Percentiles rank a stretch among this genome's conserved stretches.
phyloP scores from a whole-genome alignment of 2,888 invertebrate species.

The Coecobrya sp. region DNA sequence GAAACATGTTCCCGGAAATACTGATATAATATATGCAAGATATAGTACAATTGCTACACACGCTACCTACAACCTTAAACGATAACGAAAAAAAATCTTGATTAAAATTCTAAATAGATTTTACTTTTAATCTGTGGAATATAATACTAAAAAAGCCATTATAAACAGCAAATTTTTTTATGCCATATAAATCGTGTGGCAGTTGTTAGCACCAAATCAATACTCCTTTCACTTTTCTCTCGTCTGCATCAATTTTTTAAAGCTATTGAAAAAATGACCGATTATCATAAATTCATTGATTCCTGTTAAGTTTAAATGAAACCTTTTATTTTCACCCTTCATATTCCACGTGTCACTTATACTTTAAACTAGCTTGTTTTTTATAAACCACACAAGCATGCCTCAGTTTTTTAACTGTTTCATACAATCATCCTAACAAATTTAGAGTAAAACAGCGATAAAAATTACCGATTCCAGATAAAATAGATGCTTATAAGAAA shows the following conservation, averaged over 20 bases:
- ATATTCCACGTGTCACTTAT: too few relatives aligned
- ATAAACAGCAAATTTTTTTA: neutral
- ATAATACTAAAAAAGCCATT: conserved; percentile 15
- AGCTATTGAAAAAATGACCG: neutral
- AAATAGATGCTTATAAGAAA: too few relatives aligned
- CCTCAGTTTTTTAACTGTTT: too few relatives aligned
- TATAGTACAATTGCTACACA: neutral
- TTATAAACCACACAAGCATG: too few relatives aligned
- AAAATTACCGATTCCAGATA: too few relatives aligned
- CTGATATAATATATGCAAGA: conserved; percentile 12
- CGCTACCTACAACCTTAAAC: neutral
- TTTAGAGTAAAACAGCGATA: too few relatives aligned
- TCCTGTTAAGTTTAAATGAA: neutral
- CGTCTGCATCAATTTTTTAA: neutral
- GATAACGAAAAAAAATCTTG: neutral
- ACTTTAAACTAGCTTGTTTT: too few relatives aligned
- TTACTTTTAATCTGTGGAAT: neutral
- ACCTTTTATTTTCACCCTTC: neutral
- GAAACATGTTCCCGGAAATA: neutral
- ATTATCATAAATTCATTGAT: neutral
- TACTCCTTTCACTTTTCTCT: neutral
- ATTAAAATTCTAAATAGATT: neutral
- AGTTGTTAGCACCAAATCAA: neutral
- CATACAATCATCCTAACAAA: too few relatives aligned
- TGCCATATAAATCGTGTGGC: neutral